Conservation (phyloP, 2,888 invertebrate genomes). For the Deladenus siricidicola region DNA sequence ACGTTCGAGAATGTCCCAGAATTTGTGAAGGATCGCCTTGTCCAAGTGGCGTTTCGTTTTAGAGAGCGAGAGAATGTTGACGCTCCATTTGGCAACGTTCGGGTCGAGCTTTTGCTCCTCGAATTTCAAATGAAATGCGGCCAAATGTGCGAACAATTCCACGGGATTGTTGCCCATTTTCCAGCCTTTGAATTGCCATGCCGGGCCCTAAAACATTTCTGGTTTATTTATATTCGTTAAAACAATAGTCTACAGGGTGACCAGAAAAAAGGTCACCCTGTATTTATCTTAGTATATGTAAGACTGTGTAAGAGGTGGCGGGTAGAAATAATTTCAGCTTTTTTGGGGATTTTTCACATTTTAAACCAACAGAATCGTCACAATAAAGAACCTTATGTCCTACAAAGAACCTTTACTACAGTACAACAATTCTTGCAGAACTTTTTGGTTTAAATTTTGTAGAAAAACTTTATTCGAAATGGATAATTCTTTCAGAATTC, state of each 20-base stretch:
- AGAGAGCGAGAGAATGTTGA: constrained; percentile 81
- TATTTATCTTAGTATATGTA: too few relatives aligned
- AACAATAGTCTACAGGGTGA: neutral
- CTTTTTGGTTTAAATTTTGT: too few relatives aligned
- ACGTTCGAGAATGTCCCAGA: constrained; percentile 95
- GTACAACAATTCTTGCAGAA: too few relatives aligned
- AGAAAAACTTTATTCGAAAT: too few relatives aligned
- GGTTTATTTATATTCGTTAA: neutral
- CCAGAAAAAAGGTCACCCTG: too few relatives aligned
- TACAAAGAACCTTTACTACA: too few relatives aligned
- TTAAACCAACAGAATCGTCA: neutral
- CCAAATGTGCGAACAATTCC: constrained; percentile 91
- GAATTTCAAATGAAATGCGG: constrained; percentile 91
- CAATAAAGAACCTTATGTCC: too few relatives aligned
- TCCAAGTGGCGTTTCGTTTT: constrained; percentile 90
- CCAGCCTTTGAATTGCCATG: constrained; percentile 97
- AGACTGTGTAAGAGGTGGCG: too few relatives aligned
- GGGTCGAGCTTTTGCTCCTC: constrained; percentile 87
- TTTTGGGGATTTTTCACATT: neutral
- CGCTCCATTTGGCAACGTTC: constrained; percentile 94
- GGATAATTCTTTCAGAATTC: too few relatives aligned
- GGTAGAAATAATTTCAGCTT: neutral
- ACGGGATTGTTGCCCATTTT: constrained; percentile 96
- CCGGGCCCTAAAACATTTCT: constrained; percentile 79
- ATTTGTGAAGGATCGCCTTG: constrained; percentile 82